phyloP scores from a whole-genome alignment of 2,888 invertebrate species.

The Vannuccia rotundouncinata region DNA sequence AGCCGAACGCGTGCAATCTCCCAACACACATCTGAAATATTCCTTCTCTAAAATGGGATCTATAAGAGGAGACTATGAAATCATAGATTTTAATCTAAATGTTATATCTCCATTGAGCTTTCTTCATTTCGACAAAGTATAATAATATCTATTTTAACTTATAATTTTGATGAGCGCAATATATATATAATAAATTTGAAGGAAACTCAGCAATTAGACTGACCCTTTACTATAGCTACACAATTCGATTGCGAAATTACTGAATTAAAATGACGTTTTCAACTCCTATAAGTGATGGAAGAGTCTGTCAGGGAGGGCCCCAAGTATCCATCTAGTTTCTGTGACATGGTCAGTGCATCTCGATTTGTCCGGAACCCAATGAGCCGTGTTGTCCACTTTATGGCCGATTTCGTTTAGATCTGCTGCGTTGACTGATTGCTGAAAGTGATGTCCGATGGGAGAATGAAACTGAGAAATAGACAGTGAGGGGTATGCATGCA shows the following conservation, averaged over 20 bases:
- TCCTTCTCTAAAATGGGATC: too few species aligned
- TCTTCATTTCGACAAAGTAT: not conserved
- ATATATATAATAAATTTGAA: not conserved
- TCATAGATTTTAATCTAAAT: not conserved
- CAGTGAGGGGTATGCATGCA: not conserved
- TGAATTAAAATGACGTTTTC: too few species aligned
- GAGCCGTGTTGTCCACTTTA: not conserved
- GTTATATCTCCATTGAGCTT: not conserved
- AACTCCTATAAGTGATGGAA: too few species aligned
- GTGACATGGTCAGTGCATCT: not conserved
- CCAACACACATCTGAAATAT: too few species aligned
- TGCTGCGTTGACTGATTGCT: slow-evolving; percentile 1
- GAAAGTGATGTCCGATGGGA: not conserved
- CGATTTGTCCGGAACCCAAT: not conserved
- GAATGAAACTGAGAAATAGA: not conserved
- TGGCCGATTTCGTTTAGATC: not conserved
- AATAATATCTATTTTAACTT: not conserved
- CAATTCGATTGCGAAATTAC: not conserved
- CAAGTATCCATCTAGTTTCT: too few species aligned
- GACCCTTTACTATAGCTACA: not conserved
- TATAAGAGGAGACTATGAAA: not conserved
- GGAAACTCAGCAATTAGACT: not conserved
- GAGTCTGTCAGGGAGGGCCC: too few species aligned
- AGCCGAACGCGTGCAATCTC: too few species aligned
- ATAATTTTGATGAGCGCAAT: not conserved